Conservation (phyloP, 1,140 invertebrate species). For the Akabosia matsudoensis region DNA sequence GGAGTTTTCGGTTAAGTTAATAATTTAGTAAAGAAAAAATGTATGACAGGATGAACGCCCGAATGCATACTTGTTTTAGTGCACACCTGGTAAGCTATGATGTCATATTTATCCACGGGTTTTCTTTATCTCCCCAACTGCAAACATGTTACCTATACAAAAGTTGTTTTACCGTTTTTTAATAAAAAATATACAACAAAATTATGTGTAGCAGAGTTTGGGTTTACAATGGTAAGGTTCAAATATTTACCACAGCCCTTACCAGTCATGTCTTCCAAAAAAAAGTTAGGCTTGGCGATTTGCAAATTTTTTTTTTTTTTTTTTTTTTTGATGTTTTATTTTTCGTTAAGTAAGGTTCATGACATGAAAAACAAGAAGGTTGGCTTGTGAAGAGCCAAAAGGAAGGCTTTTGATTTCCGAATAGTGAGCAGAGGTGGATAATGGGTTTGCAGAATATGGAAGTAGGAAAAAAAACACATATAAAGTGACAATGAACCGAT, state of each 20-base stretch:
- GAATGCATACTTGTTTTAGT: not conserved
- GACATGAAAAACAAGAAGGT: no score
- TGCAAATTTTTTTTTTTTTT: no score
- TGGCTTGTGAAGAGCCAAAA: not conserved
- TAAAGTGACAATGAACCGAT: conserved; percentile 22
- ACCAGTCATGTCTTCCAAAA: no score
- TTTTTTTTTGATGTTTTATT: no score
- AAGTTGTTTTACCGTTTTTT: not conserved
- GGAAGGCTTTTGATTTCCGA: conserved; percentile 11
- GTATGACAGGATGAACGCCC: not conserved
- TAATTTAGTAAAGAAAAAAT: not conserved
- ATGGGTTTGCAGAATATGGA: not conserved
- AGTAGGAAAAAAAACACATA: conserved; percentile 5
- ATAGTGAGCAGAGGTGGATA: not conserved
- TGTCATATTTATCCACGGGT: not conserved
- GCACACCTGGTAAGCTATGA: not conserved
- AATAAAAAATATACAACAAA: not conserved
- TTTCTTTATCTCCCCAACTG: not conserved
- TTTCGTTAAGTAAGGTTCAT: no score
- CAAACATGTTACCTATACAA: not conserved
- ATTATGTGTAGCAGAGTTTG: no score
- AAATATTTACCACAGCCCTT: no score
- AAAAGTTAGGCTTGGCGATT: no score
- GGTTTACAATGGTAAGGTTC: no score
- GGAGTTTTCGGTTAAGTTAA: not conserved